Evolutionary conservation across 1,140 invertebrate genomes (phyloP).

Genomic region (Danaus melanippus): DNA sequence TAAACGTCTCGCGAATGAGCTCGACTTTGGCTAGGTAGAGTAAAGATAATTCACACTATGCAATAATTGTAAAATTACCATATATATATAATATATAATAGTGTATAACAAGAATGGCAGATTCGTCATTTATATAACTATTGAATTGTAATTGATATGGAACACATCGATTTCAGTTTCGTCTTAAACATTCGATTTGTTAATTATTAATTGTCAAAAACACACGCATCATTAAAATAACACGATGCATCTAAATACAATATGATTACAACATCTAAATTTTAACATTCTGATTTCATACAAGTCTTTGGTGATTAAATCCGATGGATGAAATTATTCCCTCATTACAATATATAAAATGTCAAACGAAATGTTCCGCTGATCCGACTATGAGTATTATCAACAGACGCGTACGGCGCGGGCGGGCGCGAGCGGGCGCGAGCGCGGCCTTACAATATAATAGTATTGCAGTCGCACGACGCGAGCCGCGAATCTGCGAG

Average conservation of each 20-base stretch:
- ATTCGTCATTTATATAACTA: constrained; percentile 28
- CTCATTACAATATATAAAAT: constrained; percentile 20
- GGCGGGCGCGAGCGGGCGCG: constrained; percentile 20
- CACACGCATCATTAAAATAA: constrained; percentile 12
- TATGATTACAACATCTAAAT: constrained; percentile 19
- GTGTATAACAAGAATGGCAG: constrained; percentile 51
- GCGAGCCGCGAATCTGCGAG: background rate
- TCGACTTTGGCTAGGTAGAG: constrained; percentile 30
- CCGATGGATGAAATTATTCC: constrained; percentile 29
- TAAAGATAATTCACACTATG: constrained; percentile 33
- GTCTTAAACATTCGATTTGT: constrained; percentile 8
- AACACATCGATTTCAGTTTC: constrained; percentile 48
- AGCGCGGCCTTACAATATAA: constrained; percentile 5
- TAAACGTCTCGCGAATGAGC: constrained; percentile 26
- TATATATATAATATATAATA: constrained; percentile 25
- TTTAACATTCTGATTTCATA: constrained; percentile 20
- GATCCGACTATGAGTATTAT: constrained; percentile 50
- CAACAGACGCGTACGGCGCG: constrained; percentile 25
- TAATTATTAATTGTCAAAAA: background rate
- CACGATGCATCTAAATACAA: constrained; percentile 20
- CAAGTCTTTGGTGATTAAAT: constrained; percentile 50
- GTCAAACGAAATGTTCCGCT: constrained; percentile 22
- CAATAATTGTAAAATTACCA: constrained; percentile 24
- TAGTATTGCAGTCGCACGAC: constrained; percentile 12
- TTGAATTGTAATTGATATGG: constrained; percentile 54